Percentiles rank a stretch among this genome's conserved stretches.
phyloP scores from a whole-genome alignment of 2,888 invertebrate species.

The Caenorhabditis angaria region DNA sequence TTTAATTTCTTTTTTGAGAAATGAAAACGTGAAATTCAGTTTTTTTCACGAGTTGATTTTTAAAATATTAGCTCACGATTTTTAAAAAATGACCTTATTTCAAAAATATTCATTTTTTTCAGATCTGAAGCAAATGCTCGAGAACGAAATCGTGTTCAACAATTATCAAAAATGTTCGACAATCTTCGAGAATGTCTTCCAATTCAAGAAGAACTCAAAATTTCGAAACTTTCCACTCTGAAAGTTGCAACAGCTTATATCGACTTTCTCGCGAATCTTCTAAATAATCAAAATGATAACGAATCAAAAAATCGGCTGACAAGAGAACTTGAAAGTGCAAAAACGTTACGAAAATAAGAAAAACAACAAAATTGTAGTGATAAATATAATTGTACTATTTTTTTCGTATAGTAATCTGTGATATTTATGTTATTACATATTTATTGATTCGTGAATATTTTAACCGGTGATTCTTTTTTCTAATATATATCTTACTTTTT shows the following conservation, averaged over 20 bases:
- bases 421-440: too few species aligned
- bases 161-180: slow-evolving; percentile 37
- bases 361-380: neutral
- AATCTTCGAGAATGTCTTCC: slow-evolving; percentile 22
- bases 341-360: slow-evolving; percentile 23
- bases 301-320: neutral
- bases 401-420: too few species aligned
- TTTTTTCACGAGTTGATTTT: too few species aligned
- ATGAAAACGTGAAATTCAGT: too few species aligned
- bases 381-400: slow-evolving; percentile 9
- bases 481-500: too few species aligned
- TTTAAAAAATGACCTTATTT: too few species aligned
- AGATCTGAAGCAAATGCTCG: slow-evolving; percentile 43
- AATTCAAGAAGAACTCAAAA: slow-evolving; percentile 19
- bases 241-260: slow-evolving; percentile 37
- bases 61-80: too few species aligned
- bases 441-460: too few species aligned
- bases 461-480: too few species aligned
- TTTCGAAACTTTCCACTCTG: slow-evolving; percentile 33
- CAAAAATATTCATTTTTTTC: slow-evolving; percentile 3
- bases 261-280: slow-evolving; percentile 24
- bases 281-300: slow-evolving; percentile 15
- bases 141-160: slow-evolving; percentile 41
- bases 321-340: slow-evolving; percentile 33
- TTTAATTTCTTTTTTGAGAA: too few species aligned